Conservation (phyloP, 2,797 vertebrate species). For the Enteromius viviparus region DNA sequence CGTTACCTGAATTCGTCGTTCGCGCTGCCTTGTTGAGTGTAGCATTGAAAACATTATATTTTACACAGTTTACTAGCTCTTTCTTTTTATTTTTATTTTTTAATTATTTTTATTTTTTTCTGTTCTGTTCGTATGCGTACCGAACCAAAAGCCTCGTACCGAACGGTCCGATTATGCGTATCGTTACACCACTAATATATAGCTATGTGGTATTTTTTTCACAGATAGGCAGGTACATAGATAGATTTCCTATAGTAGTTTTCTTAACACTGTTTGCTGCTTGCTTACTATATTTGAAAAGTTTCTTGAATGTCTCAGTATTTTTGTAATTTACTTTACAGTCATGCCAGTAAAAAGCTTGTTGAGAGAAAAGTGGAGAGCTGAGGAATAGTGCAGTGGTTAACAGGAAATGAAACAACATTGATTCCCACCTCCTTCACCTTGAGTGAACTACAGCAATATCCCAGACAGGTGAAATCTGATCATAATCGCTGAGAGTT, state of each 20-base stretch:
- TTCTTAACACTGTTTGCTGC: neutral
- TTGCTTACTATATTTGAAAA: neutral
- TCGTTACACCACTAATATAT: too few relatives aligned
- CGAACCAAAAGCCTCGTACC: too few relatives aligned
- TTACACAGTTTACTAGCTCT: too few relatives aligned
- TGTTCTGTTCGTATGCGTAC: too few relatives aligned
- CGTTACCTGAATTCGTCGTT: too few relatives aligned
- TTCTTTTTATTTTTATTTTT: too few relatives aligned
- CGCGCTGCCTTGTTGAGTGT: too few relatives aligned
- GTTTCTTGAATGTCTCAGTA: neutral
- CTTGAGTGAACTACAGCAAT: neutral
- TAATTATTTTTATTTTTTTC: too few relatives aligned
- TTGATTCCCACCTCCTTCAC: slow-evolving; percentile 2
- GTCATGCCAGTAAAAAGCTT: neutral
- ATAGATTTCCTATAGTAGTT: neutral
- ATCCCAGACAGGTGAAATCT: neutral
- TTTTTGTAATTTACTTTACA: slow-evolving; percentile 7
- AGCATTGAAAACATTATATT: too few relatives aligned
- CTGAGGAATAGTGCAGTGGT: neutral
- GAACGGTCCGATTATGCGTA: too few relatives aligned
- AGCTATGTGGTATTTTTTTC: neutral
- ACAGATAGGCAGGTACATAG: neutral
- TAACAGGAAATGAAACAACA: slow-evolving; percentile 21
- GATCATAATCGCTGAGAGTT: neutral
- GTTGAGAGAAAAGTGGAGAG: slow-evolving; percentile 18